Evolutionary conservation across 2,113 vertebrate species (phyloP).

Genomic region (Cranoglanis bouderius): DNA sequence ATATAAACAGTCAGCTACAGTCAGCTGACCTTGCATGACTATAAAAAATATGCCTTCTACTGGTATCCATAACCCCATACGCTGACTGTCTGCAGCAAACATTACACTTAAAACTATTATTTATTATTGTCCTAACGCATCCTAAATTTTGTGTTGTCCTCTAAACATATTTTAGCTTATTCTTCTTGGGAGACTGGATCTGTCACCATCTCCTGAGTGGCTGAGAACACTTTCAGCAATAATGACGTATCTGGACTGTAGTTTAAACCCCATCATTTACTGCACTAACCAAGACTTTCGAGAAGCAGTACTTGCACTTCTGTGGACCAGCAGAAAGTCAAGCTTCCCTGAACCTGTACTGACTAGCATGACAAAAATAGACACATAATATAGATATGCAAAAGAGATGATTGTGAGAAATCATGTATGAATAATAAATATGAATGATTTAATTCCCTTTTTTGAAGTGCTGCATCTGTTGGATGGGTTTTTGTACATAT

Average conservation of each 20-base stretch:
- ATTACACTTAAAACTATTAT: not conserved
- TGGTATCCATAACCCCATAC: not conserved
- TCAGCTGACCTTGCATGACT: not conserved
- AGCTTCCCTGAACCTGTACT: conserved; percentile 65
- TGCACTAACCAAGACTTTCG: conserved; percentile 68
- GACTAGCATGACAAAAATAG: conserved; percentile 59
- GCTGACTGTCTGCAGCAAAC: not conserved
- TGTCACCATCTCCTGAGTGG: conserved; percentile 69
- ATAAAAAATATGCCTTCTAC: not conserved
- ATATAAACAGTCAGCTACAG: not conserved
- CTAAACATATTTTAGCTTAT: conserved; percentile 60
- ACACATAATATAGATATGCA: conserved; percentile 46
- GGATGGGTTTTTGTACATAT: not conserved
- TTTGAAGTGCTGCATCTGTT: not conserved
- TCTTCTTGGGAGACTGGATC: conserved; percentile 66
- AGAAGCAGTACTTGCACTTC: conserved; percentile 64
- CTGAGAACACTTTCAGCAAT: conserved; percentile 71
- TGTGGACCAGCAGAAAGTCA: conserved; percentile 67
- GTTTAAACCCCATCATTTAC: conserved; percentile 74
- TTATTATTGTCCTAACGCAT: not conserved
- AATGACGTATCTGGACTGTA: conserved; percentile 73
- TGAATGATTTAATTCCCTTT: not conserved
- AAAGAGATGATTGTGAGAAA: not conserved
- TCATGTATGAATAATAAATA: not conserved
- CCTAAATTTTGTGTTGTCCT: too few relatives aligned